These are phyloP conservation scores for Drosophila bifasciata DNA, from an alignment of 1,140 invertebrate species.

Conservation along the genomic window DNA sequence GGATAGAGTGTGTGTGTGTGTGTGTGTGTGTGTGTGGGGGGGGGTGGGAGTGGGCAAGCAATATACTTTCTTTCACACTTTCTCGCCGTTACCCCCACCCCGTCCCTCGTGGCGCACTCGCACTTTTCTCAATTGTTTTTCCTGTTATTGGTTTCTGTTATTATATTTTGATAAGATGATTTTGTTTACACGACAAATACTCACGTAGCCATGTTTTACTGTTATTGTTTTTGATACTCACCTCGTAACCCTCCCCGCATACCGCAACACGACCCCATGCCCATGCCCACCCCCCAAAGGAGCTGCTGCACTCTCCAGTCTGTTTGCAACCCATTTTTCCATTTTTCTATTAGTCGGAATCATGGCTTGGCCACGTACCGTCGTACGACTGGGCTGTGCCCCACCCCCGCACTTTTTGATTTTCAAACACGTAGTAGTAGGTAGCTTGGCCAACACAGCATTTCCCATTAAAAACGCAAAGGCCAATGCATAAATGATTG, in stretches of 20 bases:
- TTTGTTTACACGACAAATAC: constrained; percentile 79
- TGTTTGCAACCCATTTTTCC: constrained; percentile 36
- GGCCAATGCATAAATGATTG: constrained; percentile 77
- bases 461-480: constrained; percentile 75
- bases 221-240: constrained; percentile 63
- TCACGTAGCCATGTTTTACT: constrained; percentile 74
- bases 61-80: constrained; percentile 2
- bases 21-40: not conserved
- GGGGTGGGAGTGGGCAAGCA: constrained; percentile 12
- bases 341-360: constrained; percentile 72
- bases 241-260: constrained; percentile 21
- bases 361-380: constrained; percentile 61
- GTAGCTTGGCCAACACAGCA: constrained; percentile 57
- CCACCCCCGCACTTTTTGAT: constrained; percentile 25
- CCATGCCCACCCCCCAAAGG: constrained; percentile 3
- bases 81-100: not conserved
- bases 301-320: too few species aligned
- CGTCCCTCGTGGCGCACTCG: constrained; percentile 8
- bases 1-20: not conserved
- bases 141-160: constrained; percentile 65
- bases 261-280: not conserved
- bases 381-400: constrained; percentile 21
- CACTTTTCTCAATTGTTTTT: constrained; percentile 60
- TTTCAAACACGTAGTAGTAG: constrained; percentile 75
- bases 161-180: constrained; percentile 72